Percentiles rank a stretch among this genome's conserved stretches.
Conservation (phyloP, 1,140 invertebrate species). For the Saxidomus purpurata region DNA sequence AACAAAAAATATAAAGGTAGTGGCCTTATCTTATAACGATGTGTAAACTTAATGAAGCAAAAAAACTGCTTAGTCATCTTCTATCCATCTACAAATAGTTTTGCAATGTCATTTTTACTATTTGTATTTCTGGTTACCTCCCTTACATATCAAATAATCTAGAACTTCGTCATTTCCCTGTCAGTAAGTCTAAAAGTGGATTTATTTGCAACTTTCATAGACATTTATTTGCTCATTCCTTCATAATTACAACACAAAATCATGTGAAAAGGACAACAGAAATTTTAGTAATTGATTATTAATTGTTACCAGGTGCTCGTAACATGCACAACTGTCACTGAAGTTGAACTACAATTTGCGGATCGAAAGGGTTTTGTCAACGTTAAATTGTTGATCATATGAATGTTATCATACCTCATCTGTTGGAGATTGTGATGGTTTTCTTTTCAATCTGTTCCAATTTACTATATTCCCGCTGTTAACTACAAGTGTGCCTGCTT, state of each 20-base stretch:
- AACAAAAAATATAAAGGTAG: too few relatives aligned
- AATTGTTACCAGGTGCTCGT: background rate
- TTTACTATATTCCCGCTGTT: slow-evolving; percentile 95
- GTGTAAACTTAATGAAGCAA: background rate
- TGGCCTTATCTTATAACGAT: too few relatives aligned
- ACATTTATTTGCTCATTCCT: too few relatives aligned
- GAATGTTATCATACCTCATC: slow-evolving; percentile 90
- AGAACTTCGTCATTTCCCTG: too few relatives aligned
- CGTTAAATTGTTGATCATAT: background rate
- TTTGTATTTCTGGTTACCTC: background rate
- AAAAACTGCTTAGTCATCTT: background rate
- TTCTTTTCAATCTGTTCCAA: slow-evolving; percentile 93
- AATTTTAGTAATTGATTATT: background rate
- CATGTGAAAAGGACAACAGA: too few relatives aligned
- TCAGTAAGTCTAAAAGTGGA: too few relatives aligned
- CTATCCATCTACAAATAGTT: background rate
- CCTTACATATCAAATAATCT: too few relatives aligned
- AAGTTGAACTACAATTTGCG: background rate
- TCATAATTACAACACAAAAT: too few relatives aligned
- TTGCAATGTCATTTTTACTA: background rate
- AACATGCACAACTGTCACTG: background rate
- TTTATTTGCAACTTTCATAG: too few relatives aligned
- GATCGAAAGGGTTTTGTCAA: background rate
- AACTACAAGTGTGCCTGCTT: slow-evolving; percentile 85
- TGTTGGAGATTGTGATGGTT: slow-evolving; percentile 92